Evolutionary conservation across 2,888 invertebrate species (phyloP), one percentile per base, ranked within the genome.

Genomic region (Mycalesis mineus): DNA sequence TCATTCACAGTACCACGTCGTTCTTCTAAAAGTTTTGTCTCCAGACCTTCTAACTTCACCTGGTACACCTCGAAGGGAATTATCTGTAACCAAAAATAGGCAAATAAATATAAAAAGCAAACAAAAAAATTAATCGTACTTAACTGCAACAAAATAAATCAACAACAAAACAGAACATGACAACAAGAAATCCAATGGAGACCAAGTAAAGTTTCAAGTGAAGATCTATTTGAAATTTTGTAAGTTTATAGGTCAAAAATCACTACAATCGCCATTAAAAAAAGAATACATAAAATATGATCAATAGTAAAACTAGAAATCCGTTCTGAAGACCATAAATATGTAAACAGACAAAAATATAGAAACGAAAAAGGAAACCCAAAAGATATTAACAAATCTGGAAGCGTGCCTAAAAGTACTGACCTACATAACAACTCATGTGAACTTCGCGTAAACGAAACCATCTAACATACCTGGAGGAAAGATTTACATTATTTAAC

Each of bases 1-100:
- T 89, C 84, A 88, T 77, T 90, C 89, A 65, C 89, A 88, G 65
- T 90, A 90, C 90, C 90, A 90, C 13, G 90, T 90, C 0, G 90
- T 90, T 72, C 89, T 76, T 62, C 88, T 74, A 39, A 74, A 65
- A 71, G 77, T 82, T 71, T 80, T 88, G 51, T 88, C 89, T 22
- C 76, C 71, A 9, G 71, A 68, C 31, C 88, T 73, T 55, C 84
- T 78, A 51, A 88, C 86, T 70, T 90, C 90, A 22, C 90, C 89
- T 2, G 89, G 89, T 42, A 90, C 89, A 45, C 90, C 90, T 55
- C 89, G 81, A 17, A 90, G 79, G 45, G 90, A 89, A 69, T 90
- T 88, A 77, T 90, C 90, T 90, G 82, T 13, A 89, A 88, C 61
- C 37, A 64, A 42, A 42, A 42, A 17, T 22, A 42, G 4, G 4